Conservation (phyloP, 2,888 invertebrate species). For the Euzophera pinguis region DNA sequence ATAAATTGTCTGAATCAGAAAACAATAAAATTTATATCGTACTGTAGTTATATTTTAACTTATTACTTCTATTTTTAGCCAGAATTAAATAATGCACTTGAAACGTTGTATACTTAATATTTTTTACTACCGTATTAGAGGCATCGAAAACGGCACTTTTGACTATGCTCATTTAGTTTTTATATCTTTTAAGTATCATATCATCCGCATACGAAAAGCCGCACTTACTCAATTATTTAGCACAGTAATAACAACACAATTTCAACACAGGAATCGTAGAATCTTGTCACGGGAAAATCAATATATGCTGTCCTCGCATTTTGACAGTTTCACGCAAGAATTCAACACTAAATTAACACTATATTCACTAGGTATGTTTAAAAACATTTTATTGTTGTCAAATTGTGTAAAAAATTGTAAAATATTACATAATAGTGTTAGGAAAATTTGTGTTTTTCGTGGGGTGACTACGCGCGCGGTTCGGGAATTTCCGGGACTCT, state of each 20-base stretch:
- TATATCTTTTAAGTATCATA: background rate
- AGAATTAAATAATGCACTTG: background rate
- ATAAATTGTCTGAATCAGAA: too few relatives aligned
- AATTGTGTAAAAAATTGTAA: constrained; percentile 38
- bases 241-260: constrained; percentile 60
- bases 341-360: constrained; percentile 23
- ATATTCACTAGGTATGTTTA: background rate
- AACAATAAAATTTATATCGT: too few relatives aligned
- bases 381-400: constrained; percentile 20
- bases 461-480: constrained; percentile 43
- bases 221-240: constrained; percentile 40
- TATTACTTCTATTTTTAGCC: background rate
- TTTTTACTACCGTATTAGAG: constrained; percentile 7
- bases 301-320: constrained; percentile 47
- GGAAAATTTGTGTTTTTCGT: constrained; percentile 59
- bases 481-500: constrained; percentile 44
- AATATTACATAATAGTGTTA: constrained; percentile 65
- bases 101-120: background rate
- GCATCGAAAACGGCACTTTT: constrained; percentile 7
- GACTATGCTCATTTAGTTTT: background rate
- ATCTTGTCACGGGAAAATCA: constrained; percentile 70
- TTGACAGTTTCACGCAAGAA: constrained; percentile 26
- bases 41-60: too few relatives aligned
- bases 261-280: constrained; percentile 49
- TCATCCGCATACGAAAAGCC: background rate